phyloP scores from a whole-genome alignment of 2,797 vertebrate genomes.

The Taenioides sp. region DNA sequence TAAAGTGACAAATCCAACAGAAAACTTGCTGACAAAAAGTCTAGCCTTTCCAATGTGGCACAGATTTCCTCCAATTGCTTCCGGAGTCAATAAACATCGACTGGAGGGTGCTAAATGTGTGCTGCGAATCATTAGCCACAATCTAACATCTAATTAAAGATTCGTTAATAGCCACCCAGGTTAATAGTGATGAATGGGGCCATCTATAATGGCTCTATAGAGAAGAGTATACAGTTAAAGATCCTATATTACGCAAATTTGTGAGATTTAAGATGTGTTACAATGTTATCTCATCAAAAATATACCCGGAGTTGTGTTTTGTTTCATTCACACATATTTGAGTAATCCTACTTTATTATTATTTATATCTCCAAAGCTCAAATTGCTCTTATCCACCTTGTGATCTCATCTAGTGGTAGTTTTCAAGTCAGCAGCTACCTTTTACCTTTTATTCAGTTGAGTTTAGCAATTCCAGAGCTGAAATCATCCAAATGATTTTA shows the following conservation, averaged over 20 bases:
- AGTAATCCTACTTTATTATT: no score
- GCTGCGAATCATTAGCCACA: slow-evolving; percentile 57
- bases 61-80: slow-evolving; percentile 30
- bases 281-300: no score
- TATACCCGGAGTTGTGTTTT: no score
- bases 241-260: no score
- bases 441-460: no score
- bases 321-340: no score
- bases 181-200: slow-evolving; percentile 70
- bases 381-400: no score
- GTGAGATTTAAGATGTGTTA: background rate
- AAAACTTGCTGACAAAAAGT: slow-evolving; percentile 8
- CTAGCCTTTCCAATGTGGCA: background rate
- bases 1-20: slow-evolving; percentile 5
- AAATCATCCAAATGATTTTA: no score
- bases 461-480: no score
- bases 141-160: slow-evolving; percentile 61
- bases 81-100: slow-evolving; percentile 41
- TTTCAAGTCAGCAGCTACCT: no score
- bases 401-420: no score
- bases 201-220: slow-evolving; percentile 42
- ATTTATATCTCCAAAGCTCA: no score
- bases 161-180: slow-evolving; percentile 49
- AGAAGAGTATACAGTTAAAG: slow-evolving; percentile 45
- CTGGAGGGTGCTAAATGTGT: slow-evolving; percentile 39